phyloP scores from a whole-genome alignment of 1,140 invertebrate genomes.

The Diorhabda sublineata region DNA sequence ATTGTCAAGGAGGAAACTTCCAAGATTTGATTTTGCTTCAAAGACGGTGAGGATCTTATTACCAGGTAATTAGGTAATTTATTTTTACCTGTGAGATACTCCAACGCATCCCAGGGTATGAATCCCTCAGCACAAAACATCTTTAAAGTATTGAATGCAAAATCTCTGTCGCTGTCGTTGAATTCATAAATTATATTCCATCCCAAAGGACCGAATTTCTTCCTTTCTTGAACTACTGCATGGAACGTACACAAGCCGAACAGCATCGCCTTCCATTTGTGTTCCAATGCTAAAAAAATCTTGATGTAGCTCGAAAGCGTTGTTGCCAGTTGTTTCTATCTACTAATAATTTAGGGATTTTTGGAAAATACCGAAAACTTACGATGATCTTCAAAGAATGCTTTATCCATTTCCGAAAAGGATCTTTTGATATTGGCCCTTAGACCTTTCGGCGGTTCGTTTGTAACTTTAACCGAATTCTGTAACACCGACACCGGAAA shows the following conservation, averaged over 20 bases:
- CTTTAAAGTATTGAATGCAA: constrained; percentile 77
- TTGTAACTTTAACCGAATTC: constrained; percentile 90
- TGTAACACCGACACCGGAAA: constrained; percentile 89
- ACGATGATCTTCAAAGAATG: constrained; percentile 80
- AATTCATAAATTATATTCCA: constrained; percentile 92
- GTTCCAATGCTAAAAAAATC: constrained; percentile 56
- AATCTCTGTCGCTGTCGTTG: constrained; percentile 83
- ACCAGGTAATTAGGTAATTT: no score
- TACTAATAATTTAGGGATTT: no score
- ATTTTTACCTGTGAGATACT: constrained; percentile 71
- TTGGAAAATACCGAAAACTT: constrained; percentile 32
- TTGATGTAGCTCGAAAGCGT: no score
- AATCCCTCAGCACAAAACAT: constrained; percentile 68
- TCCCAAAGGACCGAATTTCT: constrained; percentile 85
- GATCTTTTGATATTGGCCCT: constrained; percentile 76
- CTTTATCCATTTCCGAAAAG: constrained; percentile 69
- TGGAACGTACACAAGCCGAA: constrained; percentile 81
- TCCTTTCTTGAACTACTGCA: constrained; percentile 80
- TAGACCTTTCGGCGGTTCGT: constrained; percentile 86
- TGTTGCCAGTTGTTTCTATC: no score
- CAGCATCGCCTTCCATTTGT: constrained; percentile 72
- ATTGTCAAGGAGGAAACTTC: no score
- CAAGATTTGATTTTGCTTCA: no score
- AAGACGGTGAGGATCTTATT: no score
- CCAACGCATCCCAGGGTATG: constrained; percentile 84